Evolutionary conservation across 1,140 invertebrate species (phyloP), one percentile per base, ranked within the genome.

Genomic region (Cydia splendana): DNA sequence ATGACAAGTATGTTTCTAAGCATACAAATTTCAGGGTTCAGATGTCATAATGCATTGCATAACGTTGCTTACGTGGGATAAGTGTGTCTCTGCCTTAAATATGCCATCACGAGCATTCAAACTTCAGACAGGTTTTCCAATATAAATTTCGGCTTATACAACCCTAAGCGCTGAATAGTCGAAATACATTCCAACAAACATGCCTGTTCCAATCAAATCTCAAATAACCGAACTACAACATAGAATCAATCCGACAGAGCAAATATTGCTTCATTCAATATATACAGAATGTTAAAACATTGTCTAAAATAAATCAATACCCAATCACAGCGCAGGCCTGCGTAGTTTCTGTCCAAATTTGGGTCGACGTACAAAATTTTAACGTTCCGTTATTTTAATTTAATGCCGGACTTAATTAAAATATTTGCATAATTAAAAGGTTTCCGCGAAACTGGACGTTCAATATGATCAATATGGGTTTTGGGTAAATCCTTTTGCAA

Each of bases 371-470:
- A 62, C 24, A 62, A 62, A 24, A 62, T 62, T 62, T 62, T 62
- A 62, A 62, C 57, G 20, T 20, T 6, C 57, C 57, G 57, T 62
- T 62, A 62, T 62, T 62, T 62, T 62, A 62, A 12, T 62, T 24
- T 62, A 10, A 62, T 24, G 7, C 18, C 20, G n/a, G 51, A 62
- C 15, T 62, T 62, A 62, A 62, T 62, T 62, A 62, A 62, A 62
- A 62, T 62, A 62, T 62, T 62, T 62, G 57, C 57, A 62, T 62
- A 62, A 20, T 62, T 62, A 62, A 62, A 62, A 62, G 57, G 18
- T 12, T 62, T 62, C 57, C 57, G 53, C 53, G 20, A 62, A 24
- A 62, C 18, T 62, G 57, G 20, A 3, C n/a, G 57, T n/a, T 51
- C 48, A 15, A 15, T 13, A 51, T 51, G 48, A 15, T 62, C 57